A percentile compares a stretch with the other conserved stretches of the same genome.
phyloP scores from a whole-genome alignment of 2,113 vertebrate genomes.

The Urocolius indicus region DNA sequence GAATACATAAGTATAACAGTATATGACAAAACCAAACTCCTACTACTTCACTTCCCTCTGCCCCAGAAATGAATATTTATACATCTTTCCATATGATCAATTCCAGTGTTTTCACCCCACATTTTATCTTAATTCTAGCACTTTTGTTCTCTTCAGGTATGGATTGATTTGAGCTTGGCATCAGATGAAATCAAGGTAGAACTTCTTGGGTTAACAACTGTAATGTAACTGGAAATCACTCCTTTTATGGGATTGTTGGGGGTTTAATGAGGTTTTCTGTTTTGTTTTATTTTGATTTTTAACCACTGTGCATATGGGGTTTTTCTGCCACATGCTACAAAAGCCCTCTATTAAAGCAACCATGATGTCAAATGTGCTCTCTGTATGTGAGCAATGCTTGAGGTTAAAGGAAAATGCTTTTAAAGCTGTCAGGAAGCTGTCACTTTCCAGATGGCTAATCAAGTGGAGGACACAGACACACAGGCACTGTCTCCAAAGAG shows the following conservation, averaged over 20 bases:
- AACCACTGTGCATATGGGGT: not conserved
- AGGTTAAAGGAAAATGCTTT: constrained; percentile 10
- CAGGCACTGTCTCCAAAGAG: not conserved
- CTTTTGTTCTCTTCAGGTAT: not conserved
- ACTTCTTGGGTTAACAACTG: not conserved
- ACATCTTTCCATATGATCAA: not conserved
- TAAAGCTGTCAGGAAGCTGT: not conserved
- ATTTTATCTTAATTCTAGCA: not conserved
- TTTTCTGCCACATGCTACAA: not conserved
- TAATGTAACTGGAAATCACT: not conserved
- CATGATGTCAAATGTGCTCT: not conserved
- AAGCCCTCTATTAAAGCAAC: not conserved
- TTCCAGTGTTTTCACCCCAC: not conserved
- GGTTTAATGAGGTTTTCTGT: fast-evolving
- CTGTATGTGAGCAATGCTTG: not conserved
- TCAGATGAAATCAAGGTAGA: not conserved
- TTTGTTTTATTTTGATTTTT: not conserved
- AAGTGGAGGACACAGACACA: not conserved
- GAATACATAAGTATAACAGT: not conserved
- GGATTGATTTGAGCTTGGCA: not conserved
- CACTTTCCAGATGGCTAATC: not conserved
- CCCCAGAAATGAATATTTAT: not conserved
- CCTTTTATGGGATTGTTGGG: fast-evolving
- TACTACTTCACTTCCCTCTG: not conserved
- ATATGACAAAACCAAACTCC: not conserved